These are phyloP conservation scores for Philopedon plagiatum DNA, from an alignment of 2,888 invertebrate genomes.

Conservation along the genomic window DNA sequence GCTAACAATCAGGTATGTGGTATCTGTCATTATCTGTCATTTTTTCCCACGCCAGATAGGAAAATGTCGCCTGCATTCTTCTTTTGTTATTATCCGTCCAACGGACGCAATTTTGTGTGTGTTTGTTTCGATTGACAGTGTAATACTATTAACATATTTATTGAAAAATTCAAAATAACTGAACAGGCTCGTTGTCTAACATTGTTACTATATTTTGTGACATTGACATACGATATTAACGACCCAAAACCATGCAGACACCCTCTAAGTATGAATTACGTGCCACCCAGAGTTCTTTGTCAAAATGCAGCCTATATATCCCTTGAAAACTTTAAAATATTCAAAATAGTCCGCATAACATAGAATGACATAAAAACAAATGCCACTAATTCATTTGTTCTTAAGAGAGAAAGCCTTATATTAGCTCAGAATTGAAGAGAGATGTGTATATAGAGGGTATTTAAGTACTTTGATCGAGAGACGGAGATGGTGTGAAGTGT, in stretches of 20 bases:
- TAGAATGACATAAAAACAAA: constrained; percentile 47
- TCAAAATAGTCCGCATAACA: constrained; percentile 50
- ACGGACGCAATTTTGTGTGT: too few species aligned
- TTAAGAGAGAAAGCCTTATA: constrained; percentile 24
- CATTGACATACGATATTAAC: background rate
- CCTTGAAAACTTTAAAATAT: constrained; percentile 44
- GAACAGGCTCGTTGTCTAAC: too few species aligned
- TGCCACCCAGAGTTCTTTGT: constrained; percentile 6
- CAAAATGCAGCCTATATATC: too few species aligned
- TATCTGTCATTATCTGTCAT: too few species aligned
- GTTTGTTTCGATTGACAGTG: too few species aligned
- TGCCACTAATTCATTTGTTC: constrained; percentile 41
- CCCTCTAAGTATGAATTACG: background rate
- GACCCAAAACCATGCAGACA: background rate
- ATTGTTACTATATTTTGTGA: background rate
- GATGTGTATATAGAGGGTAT: background rate
- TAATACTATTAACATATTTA: too few species aligned
- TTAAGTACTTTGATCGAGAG: background rate
- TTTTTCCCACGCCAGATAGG: too few species aligned
- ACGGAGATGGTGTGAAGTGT: background rate
- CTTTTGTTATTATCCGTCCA: too few species aligned
- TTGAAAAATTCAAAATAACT: too few species aligned
- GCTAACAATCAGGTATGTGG: too few species aligned
- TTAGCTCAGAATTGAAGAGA: background rate
- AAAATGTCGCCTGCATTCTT: too few species aligned